Evolutionary conservation across 2,797 vertebrate genomes (phyloP).

Genomic region (Rhinophrynus dorsalis): DNA sequence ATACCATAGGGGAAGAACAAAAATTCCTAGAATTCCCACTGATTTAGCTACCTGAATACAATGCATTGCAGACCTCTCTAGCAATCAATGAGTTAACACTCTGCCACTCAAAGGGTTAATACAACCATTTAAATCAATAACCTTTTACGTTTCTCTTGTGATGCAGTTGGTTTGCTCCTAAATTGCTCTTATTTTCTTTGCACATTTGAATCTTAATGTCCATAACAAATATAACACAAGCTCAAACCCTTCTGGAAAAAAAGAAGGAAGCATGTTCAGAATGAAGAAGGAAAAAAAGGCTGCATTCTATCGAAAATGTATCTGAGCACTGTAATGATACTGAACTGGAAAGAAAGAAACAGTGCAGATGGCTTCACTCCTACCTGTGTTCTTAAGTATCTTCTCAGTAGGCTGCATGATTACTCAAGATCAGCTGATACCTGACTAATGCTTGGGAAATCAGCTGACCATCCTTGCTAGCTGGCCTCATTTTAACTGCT

Average conservation of each 20-base stretch:
- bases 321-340: not conserved
- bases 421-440: conserved; percentile 56
- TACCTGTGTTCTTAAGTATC: conserved; percentile 56
- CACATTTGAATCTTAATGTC: too few relatives aligned
- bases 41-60: too few relatives aligned
- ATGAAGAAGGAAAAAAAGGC: too few relatives aligned
- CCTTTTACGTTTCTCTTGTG: too few relatives aligned
- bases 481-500: conserved; percentile 54
- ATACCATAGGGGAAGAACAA: too few relatives aligned
- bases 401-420: conserved; percentile 52
- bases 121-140: too few relatives aligned
- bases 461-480: conserved; percentile 61
- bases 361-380: conserved; percentile 45
- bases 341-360: not conserved
- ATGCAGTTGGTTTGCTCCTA: too few relatives aligned
- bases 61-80: too few relatives aligned
- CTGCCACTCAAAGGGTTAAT: too few relatives aligned
- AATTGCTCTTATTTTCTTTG: too few relatives aligned
- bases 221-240: not conserved
- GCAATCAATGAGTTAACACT: too few relatives aligned
- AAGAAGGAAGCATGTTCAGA: not conserved
- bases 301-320: not conserved
- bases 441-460: conserved; percentile 61
- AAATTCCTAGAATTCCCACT: too few relatives aligned
- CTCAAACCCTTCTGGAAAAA: not conserved